phyloP scores from a whole-genome alignment of 2,888 invertebrate genomes.

The Carterocephalus palaemon region DNA sequence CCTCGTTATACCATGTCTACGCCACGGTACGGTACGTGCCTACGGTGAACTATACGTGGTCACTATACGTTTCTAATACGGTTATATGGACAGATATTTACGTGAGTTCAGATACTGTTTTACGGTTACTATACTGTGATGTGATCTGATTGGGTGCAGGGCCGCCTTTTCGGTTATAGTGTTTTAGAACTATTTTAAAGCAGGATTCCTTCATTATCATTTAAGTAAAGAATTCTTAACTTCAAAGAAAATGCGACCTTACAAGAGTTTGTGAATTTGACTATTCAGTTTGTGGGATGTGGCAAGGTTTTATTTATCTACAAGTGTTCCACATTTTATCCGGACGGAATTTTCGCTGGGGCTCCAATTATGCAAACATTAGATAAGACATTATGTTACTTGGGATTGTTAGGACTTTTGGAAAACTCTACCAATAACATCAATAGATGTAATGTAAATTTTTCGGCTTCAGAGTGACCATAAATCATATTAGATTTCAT shows the following conservation, averaged over 20 bases:
- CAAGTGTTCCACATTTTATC: conserved; percentile 3
- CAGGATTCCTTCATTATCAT: background rate
- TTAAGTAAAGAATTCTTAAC: too few species aligned
- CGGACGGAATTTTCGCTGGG: too few species aligned
- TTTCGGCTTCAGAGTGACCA: background rate
- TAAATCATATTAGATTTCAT: background rate
- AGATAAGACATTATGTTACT: background rate
- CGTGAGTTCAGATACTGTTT: background rate
- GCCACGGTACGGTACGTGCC: conserved; percentile 10
- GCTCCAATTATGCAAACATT: too few species aligned
- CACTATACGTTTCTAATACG: conserved; percentile 2
- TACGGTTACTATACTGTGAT: conserved; percentile 2
- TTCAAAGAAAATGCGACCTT: conserved; percentile 8
- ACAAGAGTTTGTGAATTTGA: background rate
- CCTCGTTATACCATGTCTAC: background rate
- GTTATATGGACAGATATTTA: conserved; percentile 1
- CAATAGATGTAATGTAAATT: too few species aligned
- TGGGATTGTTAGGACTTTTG: too few species aligned
- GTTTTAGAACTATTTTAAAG: too few species aligned
- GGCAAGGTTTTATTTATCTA: background rate
- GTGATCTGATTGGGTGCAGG: background rate
- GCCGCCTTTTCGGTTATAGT: conserved; percentile 12
- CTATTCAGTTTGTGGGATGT: conserved; percentile 11
- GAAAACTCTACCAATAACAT: too few species aligned
- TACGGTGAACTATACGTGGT: conserved; percentile 9